Conservation (phyloP, 2,888 invertebrate species). For the Creontiades dilutus region DNA sequence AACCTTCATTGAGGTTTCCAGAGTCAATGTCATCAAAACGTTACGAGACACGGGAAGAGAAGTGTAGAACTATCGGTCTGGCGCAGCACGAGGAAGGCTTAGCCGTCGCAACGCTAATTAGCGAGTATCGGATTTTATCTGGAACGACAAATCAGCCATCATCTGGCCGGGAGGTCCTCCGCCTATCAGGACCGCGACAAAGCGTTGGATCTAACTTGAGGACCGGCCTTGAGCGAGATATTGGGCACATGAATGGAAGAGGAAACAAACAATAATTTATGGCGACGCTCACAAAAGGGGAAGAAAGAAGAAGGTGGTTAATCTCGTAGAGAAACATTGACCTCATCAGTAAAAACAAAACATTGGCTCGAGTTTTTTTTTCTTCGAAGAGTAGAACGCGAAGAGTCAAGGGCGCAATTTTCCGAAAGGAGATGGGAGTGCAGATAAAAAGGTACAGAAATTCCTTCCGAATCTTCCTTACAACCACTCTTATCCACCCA, state of each 20-base stretch:
- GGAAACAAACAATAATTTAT: slow-evolving; percentile 14
- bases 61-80: background rate
- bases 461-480: too few species aligned
- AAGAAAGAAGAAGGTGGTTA: slow-evolving; percentile 22
- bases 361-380: background rate
- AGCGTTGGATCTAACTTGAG: background rate
- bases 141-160: slow-evolving; percentile 38
- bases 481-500: too few species aligned
- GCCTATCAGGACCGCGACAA: background rate
- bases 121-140: slow-evolving; percentile 32
- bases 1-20: background rate
- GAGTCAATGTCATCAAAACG: background rate
- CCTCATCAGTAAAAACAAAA: slow-evolving; percentile 32
- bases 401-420: too few species aligned
- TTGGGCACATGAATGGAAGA: slow-evolving; percentile 39
- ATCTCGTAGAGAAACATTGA: slow-evolving; percentile 19
- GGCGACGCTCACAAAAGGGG: background rate
- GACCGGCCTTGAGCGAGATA: slow-evolving; percentile 24
- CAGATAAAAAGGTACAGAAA: too few species aligned
- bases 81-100: slow-evolving; percentile 29
- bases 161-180: slow-evolving; percentile 37
- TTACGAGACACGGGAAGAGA: slow-evolving; percentile 13
- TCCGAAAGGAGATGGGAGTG: too few species aligned
- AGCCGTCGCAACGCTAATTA: background rate
- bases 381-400: background rate